Evolutionary conservation across 2,113 vertebrate genomes (phyloP).

Genomic region (Campylomormyrus tamandua): DNA sequence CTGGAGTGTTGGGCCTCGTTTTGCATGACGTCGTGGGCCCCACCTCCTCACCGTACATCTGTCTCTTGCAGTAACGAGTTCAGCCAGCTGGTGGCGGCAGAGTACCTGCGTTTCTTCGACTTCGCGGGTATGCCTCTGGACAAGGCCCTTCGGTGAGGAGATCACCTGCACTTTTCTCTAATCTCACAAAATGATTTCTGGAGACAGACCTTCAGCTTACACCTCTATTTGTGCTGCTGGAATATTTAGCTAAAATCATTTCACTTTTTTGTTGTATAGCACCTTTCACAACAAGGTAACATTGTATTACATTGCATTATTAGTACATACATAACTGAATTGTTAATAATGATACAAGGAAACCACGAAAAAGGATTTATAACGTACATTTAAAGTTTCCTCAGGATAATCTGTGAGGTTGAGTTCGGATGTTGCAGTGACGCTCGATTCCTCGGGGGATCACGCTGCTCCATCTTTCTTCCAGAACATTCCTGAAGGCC

Average conservation of each 20-base stretch:
- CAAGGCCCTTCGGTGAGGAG: slow-evolving; percentile 62
- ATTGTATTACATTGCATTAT: neutral
- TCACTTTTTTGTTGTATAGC: neutral
- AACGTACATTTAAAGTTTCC: neutral
- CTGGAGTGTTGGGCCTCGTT: neutral
- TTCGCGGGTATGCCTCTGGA: slow-evolving; percentile 64
- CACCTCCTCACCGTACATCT: neutral
- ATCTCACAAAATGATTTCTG: neutral
- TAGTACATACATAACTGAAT: neutral
- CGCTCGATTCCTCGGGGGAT: neutral
- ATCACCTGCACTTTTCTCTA: neutral
- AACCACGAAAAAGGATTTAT: neutral
- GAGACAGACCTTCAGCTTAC: neutral
- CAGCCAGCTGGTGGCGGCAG: slow-evolving; percentile 70
- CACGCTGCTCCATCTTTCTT: slow-evolving; percentile 7
- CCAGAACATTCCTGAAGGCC: slow-evolving; percentile 68
- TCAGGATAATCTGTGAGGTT: neutral
- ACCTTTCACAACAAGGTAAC: neutral
- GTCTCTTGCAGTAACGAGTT: slow-evolving; percentile 63
- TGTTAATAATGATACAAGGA: neutral
- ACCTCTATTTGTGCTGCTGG: neutral
- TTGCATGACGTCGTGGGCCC: too few species aligned
- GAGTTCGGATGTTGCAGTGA: neutral
- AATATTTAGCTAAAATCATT: neutral
- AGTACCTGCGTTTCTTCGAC: slow-evolving; percentile 72